These are phyloP conservation scores for Neodiprion pinetum DNA, from an alignment of 1,140 invertebrate species.

Conservation along the genomic window DNA sequence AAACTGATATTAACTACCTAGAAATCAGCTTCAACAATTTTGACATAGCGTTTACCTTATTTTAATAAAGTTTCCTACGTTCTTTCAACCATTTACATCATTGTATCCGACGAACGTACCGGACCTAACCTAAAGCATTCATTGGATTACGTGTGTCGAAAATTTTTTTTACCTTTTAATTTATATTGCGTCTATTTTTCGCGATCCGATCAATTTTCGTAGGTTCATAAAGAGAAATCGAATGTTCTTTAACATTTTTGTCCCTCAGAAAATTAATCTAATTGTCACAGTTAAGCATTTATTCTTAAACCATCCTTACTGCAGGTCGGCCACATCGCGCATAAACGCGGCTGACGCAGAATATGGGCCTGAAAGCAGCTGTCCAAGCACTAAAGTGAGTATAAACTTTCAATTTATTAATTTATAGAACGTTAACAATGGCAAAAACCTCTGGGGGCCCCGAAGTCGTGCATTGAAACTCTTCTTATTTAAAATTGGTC, in stretches of 20 bases:
- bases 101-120: background rate
- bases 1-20: background rate
- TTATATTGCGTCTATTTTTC: background rate
- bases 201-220: background rate
- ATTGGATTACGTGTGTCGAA: background rate
- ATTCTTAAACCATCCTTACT: constrained; percentile 17
- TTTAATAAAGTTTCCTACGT: background rate
- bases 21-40: background rate
- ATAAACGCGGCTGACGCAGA: constrained; percentile 41
- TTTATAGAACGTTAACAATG: constrained; percentile 14
- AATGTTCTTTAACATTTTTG: background rate
- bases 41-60: background rate
- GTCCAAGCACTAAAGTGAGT: constrained; percentile 74
- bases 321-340: constrained; percentile 24
- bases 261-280: constrained; percentile 10
- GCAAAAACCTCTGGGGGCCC: too few relatives aligned
- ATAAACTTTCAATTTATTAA: constrained; percentile 8
- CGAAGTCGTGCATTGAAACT: too few relatives aligned
- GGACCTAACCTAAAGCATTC: constrained; percentile 32
- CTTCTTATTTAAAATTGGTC: constrained; percentile 14
- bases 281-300: too few relatives aligned
- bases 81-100: background rate
- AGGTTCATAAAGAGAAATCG: background rate
- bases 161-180: constrained; percentile 1
- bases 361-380: constrained; percentile 75